Percentiles rank a stretch among this genome's conserved stretches.
Evolutionary conservation across 2,797 vertebrate species (phyloP).

Genomic region (Rhinoraja longicauda): DNA sequence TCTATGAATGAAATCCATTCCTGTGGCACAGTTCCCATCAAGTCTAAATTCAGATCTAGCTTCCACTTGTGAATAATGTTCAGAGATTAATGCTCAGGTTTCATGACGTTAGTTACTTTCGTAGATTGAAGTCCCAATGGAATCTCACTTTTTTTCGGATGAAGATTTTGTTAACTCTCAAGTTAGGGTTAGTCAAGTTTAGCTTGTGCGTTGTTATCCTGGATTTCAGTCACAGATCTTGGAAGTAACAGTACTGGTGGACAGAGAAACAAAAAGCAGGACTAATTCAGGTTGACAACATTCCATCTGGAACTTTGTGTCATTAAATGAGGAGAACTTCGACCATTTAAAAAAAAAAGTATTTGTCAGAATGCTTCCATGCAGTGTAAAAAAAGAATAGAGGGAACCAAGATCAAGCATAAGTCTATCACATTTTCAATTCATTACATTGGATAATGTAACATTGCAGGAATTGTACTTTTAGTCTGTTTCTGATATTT

Average conservation of each 20-base stretch:
- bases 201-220: background rate
- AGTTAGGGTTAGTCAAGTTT: background rate
- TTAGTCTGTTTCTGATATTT: background rate
- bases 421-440: background rate
- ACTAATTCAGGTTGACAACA: background rate
- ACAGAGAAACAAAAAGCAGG: too few species aligned
- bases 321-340: background rate
- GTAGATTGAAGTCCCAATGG: background rate
- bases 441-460: background rate
- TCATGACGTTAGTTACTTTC: background rate
- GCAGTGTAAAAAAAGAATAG: background rate
- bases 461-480: background rate
- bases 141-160: background rate
- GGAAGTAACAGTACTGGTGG: too few species aligned
- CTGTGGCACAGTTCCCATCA: background rate
- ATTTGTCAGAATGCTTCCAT: background rate
- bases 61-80: background rate
- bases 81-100: background rate
- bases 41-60: background rate
- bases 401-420: background rate
- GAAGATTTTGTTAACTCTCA: background rate
- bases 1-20: constrained; percentile 23
- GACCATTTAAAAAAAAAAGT: background rate
- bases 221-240: background rate
- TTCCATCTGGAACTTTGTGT: background rate